A percentile compares a stretch with the other conserved stretches of the same genome.
Evolutionary conservation across 92 coral and sea anemone species (phyloP).

Genomic region (Montipora capitata): DNA sequence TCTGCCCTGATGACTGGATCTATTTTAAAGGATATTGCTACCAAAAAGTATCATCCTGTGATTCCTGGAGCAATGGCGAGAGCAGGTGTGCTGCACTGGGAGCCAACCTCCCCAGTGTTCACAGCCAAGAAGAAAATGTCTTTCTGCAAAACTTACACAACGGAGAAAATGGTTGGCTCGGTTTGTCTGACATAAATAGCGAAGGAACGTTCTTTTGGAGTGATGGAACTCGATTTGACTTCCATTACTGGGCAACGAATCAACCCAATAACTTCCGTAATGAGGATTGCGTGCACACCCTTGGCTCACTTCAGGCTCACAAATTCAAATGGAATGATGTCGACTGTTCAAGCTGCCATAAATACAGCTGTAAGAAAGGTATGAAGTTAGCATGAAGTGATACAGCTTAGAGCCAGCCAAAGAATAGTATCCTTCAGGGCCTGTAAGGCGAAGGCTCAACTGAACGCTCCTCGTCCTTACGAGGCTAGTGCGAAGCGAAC

Average conservation of each 20-base stretch:
- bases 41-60: slow-evolving; percentile 10
- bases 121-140: slow-evolving; percentile 33
- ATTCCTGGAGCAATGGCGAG: slow-evolving; percentile 12
- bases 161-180: slow-evolving; percentile 26
- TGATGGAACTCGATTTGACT: slow-evolving; percentile 7
- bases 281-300: slow-evolving; percentile 31
- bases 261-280: slow-evolving; percentile 16
- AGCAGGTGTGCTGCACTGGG: background rate
- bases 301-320: slow-evolving; percentile 1
- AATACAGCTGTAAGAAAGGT: slow-evolving; percentile 27
- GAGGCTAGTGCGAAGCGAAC: too few species aligned
- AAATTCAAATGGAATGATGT: slow-evolving; percentile 20
- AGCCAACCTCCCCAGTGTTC: slow-evolving; percentile 38
- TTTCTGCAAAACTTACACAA: slow-evolving; percentile 18
- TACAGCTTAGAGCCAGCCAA: too few species aligned
- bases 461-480: too few species aligned
- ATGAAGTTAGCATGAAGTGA: too few species aligned
- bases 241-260: slow-evolving; percentile 17
- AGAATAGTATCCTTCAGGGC: too few species aligned
- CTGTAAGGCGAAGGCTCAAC: too few species aligned
- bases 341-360: slow-evolving; percentile 19
- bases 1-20: slow-evolving; percentile 7
- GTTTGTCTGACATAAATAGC: slow-evolving; percentile 11
- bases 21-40: slow-evolving; percentile 33
- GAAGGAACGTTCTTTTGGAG: slow-evolving; percentile 29